A percentile compares a stretch with the other conserved stretches of the same genome.
These are phyloP conservation scores for Cichlasoma orientale DNA, from an alignment of 2,797 vertebrate species.

Conservation along the genomic window DNA sequence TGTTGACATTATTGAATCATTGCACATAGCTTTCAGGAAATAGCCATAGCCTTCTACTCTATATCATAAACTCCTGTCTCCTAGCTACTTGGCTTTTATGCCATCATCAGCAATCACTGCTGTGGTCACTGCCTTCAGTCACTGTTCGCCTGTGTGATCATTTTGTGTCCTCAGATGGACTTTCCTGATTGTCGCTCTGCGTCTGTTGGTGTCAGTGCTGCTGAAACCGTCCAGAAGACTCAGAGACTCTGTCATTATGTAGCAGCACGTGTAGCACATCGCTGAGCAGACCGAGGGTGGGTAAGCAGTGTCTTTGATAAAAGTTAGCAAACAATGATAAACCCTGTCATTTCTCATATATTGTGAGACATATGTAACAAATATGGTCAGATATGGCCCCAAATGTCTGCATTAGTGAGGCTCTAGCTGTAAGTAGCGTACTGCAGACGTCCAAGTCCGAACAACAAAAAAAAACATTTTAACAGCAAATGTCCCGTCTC, in stretches of 20 bases:
- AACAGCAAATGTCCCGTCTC: neutral
- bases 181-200: neutral
- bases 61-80: neutral
- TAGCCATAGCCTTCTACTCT: neutral
- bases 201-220: neutral
- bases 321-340: neutral
- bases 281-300: neutral
- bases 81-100: rapidly evolving
- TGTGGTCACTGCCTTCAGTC: neutral
- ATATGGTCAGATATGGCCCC: too few relatives aligned
- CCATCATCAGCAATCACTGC: rapidly evolving
- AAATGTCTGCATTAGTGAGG: neutral
- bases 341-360: rapidly evolving
- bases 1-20: neutral
- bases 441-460: neutral
- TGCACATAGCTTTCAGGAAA: neutral
- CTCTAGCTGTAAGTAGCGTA: neutral
- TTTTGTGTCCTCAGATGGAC: neutral
- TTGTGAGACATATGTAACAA: neutral
- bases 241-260: neutral
- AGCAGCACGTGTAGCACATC: neutral
- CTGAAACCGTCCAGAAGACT: rapidly evolving
- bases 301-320: neutral
- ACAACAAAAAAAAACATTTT: neutral
- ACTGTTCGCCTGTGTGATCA: rapidly evolving